Base-by-base conservation (phyloP, 2,113 vertebrate species). In the Phalacrocorax brasilianus region DNA sequence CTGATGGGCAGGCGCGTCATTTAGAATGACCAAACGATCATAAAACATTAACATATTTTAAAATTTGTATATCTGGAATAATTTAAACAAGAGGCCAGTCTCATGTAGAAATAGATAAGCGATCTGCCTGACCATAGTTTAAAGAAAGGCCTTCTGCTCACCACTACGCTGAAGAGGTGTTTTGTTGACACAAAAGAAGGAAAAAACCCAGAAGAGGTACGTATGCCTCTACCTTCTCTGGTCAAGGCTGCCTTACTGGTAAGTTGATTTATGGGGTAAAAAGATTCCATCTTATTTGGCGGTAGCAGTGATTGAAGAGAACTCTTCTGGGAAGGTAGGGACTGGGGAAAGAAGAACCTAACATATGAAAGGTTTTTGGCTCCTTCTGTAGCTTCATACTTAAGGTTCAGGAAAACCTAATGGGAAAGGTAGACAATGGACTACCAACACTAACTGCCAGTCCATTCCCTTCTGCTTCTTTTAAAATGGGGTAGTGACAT, bases 141-240 rank as follows among this genome's bases (percentile, higher is more conserved):
- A 58, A 85, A 87, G 58, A 63, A 86, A 87, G 12, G 56, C 11
- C 5, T 80, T 12, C 16, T 78, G 4, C 52, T 82, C 17, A 27
- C 16, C 11, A 28, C 8, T 87, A 26, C 62, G 14, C 23, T 89
- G 38, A 67, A 85, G 33, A 63, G 11, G 35, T 22, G 28, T 27
- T 7, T 72, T 85, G 5, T 30, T 59, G 24, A 32, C 2, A 45
- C 5, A 58, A 88, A 77, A 56, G 4, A 59, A 59, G 2, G 2
- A 12, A 56, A 8, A 2, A 5, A 21, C 1, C 4, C 18, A 44
- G 35, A 55, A 42, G 5, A 35, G 11, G 3, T 47, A 21, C 4
- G 4, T 26, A 17, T 74, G 20, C 14, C 22, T 49, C 14, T 66
- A 22, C 6, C 17, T 56, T 53, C 23, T 38, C 42, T 66, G 8